phyloP scores from a whole-genome alignment of 2,888 invertebrate genomes.

The Tetragnatha montana region DNA sequence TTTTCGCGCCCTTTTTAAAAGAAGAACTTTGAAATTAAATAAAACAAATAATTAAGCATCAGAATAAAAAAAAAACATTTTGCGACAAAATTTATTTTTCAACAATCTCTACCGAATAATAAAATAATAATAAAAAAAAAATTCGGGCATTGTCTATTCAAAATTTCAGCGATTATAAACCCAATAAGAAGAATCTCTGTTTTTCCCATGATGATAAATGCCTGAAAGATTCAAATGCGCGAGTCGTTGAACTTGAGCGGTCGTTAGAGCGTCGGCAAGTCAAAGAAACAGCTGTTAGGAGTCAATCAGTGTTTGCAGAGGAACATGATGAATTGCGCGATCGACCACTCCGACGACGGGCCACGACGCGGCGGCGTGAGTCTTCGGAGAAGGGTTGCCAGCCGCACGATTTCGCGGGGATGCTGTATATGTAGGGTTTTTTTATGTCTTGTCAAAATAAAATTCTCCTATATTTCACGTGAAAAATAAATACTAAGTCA shows the following conservation, averaged over 20 bases:
- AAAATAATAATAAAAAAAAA: too few species aligned
- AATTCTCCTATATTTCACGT: not conserved
- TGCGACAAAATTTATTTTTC: too few species aligned
- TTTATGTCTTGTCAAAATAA: not conserved
- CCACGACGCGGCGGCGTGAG: too few species aligned
- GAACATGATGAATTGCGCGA: constrained; percentile 52
- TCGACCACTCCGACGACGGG: too few species aligned
- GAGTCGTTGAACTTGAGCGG: constrained; percentile 60
- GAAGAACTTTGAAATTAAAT: too few species aligned
- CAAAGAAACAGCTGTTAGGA: constrained; percentile 45
- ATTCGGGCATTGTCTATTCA: too few species aligned
- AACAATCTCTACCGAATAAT: too few species aligned
- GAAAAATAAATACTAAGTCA: too few species aligned
- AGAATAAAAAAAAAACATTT: too few species aligned
- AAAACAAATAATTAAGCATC: too few species aligned
- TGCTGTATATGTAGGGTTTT: not conserved
- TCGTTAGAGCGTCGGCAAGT: constrained; percentile 23
- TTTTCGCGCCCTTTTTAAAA: too few species aligned
- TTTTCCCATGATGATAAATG: constrained; percentile 21
- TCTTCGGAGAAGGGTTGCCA: constrained; percentile 29
- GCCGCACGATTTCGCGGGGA: not conserved
- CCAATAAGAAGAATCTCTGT: not conserved
- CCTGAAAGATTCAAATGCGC: constrained; percentile 34
- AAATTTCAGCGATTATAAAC: too few species aligned
- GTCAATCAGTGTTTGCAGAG: constrained; percentile 62